Evolutionary conservation across 2,888 invertebrate species (phyloP).

Genomic region (Caprella mutica): DNA sequence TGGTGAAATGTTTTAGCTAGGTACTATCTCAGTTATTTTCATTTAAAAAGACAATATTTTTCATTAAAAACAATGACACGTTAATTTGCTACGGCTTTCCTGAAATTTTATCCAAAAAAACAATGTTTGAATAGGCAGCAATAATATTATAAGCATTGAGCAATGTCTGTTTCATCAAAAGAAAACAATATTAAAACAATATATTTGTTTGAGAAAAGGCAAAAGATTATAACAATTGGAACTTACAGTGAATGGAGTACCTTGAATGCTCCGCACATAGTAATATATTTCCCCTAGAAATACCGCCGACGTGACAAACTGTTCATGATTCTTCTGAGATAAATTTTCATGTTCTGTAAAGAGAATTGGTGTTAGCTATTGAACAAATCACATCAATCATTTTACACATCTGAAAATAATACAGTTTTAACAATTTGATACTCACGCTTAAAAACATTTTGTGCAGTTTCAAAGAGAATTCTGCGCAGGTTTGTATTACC

Average conservation of each 20-base stretch:
- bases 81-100: no score
- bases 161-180: no score
- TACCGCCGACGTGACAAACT: constrained; percentile 1
- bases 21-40: no score
- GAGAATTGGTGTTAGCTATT: no score
- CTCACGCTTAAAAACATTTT: neutral
- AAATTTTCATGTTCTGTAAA: neutral
- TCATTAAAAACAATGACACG: no score
- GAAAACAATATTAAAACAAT: no score
- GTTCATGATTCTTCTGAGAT: neutral
- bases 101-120: no score
- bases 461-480: neutral
- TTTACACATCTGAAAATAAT: neutral
- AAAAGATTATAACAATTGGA: neutral
- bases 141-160: no score
- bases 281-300: constrained; percentile 2
- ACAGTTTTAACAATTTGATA: neutral
- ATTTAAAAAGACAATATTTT: no score
- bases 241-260: neutral
- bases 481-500: neutral
- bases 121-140: no score
- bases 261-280: neutral
- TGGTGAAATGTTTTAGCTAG: no score
- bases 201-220: neutral
- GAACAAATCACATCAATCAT: no score